Evolutionary conservation across 2,888 invertebrate genomes (phyloP).

Genomic region (Aromia moschata): DNA sequence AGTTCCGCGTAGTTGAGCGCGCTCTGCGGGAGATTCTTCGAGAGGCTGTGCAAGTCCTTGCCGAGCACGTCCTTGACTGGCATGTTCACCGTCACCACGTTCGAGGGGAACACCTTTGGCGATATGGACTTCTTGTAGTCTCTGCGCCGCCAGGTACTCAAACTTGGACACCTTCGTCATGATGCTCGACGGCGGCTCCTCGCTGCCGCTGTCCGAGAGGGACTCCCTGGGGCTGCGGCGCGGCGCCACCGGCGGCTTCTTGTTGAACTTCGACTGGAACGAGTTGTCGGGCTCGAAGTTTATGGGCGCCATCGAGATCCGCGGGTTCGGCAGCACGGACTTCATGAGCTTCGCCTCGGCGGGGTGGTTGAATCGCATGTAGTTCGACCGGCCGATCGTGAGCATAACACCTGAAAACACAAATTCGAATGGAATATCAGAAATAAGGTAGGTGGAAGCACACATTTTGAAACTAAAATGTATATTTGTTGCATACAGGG

Average conservation of each 20-base stretch:
- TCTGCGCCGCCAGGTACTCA: conserved; percentile 77
- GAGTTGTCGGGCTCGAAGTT: conserved; percentile 67
- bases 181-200: conserved; percentile 70
- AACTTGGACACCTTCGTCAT: conserved; percentile 83
- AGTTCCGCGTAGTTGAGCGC: conserved; percentile 63
- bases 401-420: conserved; percentile 82
- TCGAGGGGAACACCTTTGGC: conserved; percentile 84
- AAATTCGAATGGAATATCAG: no score
- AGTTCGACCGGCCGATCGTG: conserved; percentile 89
- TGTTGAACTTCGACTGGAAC: conserved; percentile 62
- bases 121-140: conserved; percentile 69
- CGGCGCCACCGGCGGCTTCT: conserved; percentile 74
- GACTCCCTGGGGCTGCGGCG: conserved; percentile 65
- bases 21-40: conserved; percentile 68
- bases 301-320: conserved; percentile 83
- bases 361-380: conserved; percentile 92
- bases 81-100: conserved; percentile 80
- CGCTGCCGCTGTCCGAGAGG: conserved; percentile 63
- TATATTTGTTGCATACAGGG: no score
- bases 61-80: conserved; percentile 82
- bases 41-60: conserved; percentile 69
- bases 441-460: no score
- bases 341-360: conserved; percentile 89
- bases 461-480: no score
- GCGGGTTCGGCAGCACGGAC: conserved; percentile 79